These are phyloP conservation scores for Eumerus sabulonum DNA, from an alignment of 2,888 invertebrate genomes.

Conservation along the genomic window DNA sequence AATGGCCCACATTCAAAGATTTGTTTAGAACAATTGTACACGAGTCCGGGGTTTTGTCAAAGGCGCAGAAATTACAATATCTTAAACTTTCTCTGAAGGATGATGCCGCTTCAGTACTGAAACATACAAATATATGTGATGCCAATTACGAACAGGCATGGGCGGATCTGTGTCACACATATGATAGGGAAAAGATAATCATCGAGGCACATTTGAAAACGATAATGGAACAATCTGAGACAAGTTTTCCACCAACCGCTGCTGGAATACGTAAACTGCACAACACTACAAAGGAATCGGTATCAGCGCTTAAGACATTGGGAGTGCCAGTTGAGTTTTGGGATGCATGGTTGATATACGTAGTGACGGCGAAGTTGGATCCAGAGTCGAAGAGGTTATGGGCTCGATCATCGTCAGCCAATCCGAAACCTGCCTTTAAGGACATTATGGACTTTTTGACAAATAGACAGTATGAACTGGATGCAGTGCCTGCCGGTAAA, in stretches of 20 bases:
- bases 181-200: constrained; percentile 10
- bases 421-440: constrained; percentile 6
- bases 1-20: no score
- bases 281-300: constrained; percentile 4
- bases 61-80: no score
- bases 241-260: no score
- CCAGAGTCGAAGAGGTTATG: constrained; percentile 1
- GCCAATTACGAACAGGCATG: no score
- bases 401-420: not conserved
- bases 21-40: no score
- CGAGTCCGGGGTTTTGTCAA: no score
- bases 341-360: not conserved
- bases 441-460: not conserved
- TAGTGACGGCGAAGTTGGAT: not conserved
- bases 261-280: not conserved
- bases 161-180: not conserved
- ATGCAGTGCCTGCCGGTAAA: not conserved
- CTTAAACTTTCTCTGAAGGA: no score
- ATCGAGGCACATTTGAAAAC: not conserved
- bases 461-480: not conserved
- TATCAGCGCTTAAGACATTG: not conserved
- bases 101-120: no score
- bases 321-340: constrained; percentile 1
- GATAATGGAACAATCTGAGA: constrained; percentile 22
- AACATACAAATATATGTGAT: no score